Base-by-base conservation (phyloP, 2,888 invertebrate species). In the Neoaliturus tenellus region DNA sequence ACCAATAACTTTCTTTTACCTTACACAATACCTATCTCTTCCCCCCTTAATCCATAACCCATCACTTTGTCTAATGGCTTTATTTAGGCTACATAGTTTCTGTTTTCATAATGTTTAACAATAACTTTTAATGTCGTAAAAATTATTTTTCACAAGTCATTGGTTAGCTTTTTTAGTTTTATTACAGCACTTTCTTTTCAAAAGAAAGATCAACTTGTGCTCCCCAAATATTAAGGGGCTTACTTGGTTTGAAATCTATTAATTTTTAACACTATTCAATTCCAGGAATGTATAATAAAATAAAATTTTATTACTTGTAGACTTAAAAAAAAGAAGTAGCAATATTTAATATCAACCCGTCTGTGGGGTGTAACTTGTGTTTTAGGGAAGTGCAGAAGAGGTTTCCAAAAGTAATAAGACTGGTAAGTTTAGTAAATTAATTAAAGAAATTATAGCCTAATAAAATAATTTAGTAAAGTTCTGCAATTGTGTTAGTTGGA, bases 311-410 rank as follows among this genome's bases (percentile, higher is more conserved):
- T n/a, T n/a, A n/a, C n/a, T n/a, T n/a, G n/a, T n/a, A n/a, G n/a
- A n/a, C n/a, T n/a, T n/a, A n/a, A n/a, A n/a, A n/a, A n/a, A n/a
- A n/a, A n/a, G n/a, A n/a, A n/a, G n/a, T n/a, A n/a, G n/a, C n/a
- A 0, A 17, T 85, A 23, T 28, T 91, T 62, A 62, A 62, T 62
- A 28, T 14, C 31, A 28, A 28, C 62, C 62, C 62, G 62, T 14
- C 14, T 28, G 5, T 28, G 39, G 41, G 41, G 73, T 75, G 44
- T 75, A 44, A 71, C 73, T 93, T 92, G 17, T 84, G 93, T 94
- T 94, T 92, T 96, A 98, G 98, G 91, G 97, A 96, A 91, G 94
- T 98, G 89, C 94, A 97, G 91, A 96, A 95, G 91, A 93, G 94
- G 90, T 98, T 98, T 88, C 97, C 98, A 80, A 97, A 97, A 91